A percentile compares a stretch with the other conserved stretches of the same genome.
Conservation (phyloP, 2,888 invertebrate species). For the Fragum fragum region DNA sequence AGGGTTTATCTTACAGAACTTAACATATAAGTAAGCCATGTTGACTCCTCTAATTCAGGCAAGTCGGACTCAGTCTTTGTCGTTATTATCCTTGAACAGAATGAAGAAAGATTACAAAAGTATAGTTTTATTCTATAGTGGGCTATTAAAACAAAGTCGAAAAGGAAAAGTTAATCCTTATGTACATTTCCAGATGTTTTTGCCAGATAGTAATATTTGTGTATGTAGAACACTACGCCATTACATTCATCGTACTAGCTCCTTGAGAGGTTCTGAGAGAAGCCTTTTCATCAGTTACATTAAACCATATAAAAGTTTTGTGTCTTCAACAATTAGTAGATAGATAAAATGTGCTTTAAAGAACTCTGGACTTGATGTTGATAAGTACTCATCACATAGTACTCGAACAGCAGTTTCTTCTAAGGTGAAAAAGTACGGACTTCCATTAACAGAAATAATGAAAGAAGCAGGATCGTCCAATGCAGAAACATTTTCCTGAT, state of each 20-base stretch:
- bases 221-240: constrained; percentile 1
- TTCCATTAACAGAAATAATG: too few relatives aligned
- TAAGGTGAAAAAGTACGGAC: too few relatives aligned
- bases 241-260: not conserved
- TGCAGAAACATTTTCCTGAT: too few relatives aligned
- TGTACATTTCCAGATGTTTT: constrained; percentile 3
- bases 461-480: too few relatives aligned
- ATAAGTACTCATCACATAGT: too few relatives aligned
- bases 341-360: too few relatives aligned
- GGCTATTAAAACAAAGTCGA: constrained; percentile 22
- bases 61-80: constrained; percentile 26
- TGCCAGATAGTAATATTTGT: constrained; percentile 22
- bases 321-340: too few relatives aligned
- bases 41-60: constrained; percentile 31
- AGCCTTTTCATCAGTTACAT: constrained; percentile 12
- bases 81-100: constrained; percentile 7
- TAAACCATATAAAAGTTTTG: too few relatives aligned
- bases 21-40: constrained; percentile 30
- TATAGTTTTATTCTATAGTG: constrained; percentile 2
- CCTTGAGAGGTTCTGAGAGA: not conserved
- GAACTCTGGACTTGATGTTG: too few relatives aligned
- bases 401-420: too few relatives aligned
- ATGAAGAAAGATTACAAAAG: constrained; percentile 7
- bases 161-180: constrained; percentile 19
- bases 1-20: constrained; percentile 20